phyloP scores from a whole-genome alignment of 2,113 vertebrate species.

The Microcebus murinus region DNA sequence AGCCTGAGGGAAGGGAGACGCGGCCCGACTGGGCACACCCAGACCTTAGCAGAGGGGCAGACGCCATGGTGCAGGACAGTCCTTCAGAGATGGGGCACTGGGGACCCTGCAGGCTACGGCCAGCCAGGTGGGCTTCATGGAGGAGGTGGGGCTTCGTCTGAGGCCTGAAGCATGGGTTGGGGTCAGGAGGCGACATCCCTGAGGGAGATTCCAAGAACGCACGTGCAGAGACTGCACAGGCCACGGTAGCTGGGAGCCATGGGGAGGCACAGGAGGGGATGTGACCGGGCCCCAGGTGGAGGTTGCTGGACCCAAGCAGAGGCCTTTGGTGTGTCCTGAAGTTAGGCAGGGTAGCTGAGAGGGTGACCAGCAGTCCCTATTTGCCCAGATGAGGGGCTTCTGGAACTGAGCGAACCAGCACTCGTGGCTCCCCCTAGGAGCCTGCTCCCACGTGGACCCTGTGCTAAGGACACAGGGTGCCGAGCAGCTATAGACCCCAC shows the following conservation, averaged over 20 bases:
- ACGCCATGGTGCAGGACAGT: background rate
- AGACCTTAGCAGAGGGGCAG: too few relatives aligned
- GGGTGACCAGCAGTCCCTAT: background rate
- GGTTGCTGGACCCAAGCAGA: background rate
- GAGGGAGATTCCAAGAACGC: background rate
- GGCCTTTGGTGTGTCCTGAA: background rate
- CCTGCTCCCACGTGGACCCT: rapidly evolving
- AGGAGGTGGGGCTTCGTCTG: background rate
- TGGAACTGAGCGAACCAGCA: rapidly evolving
- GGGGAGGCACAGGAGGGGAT: background rate
- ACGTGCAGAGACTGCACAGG: background rate
- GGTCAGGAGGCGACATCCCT: background rate
- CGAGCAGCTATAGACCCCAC: rapidly evolving
- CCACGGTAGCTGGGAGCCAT: background rate
- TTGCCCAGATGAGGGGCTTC: background rate
- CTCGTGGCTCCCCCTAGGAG: rapidly evolving
- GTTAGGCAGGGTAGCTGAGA: background rate
- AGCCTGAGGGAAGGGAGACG: background rate
- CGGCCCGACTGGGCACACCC: background rate
- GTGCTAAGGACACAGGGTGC: rapidly evolving
- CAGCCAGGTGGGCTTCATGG: background rate
- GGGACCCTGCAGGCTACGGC: background rate
- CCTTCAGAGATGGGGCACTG: background rate
- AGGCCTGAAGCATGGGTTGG: too few relatives aligned
- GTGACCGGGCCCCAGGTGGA: rapidly evolving